These are phyloP conservation scores for Drosophila gaucha DNA, from an alignment of 2,888 invertebrate species.

Conservation along the genomic window DNA sequence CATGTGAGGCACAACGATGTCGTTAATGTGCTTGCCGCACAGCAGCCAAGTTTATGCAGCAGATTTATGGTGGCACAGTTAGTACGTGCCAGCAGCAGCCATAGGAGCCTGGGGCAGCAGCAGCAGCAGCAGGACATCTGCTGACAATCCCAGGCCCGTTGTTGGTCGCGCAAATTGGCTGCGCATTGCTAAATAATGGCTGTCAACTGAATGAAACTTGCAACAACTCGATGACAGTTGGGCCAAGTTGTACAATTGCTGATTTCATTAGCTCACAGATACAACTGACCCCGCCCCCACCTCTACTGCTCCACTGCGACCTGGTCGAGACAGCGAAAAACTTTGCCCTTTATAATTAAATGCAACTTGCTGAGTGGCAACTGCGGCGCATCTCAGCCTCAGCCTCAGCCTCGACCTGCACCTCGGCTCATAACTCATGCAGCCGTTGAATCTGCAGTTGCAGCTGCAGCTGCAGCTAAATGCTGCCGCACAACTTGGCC, in stretches of 20 bases:
- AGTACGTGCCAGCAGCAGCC: conserved; percentile 59
- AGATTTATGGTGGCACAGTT: conserved; percentile 71
- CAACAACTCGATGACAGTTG: conserved; percentile 35
- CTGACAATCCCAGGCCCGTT: conserved; percentile 44
- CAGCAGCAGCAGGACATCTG: conserved; percentile 38
- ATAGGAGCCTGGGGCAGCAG: conserved; percentile 1
- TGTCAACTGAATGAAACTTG: conserved; percentile 42
- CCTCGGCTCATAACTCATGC: conserved; percentile 42
- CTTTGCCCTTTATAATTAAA: conserved; percentile 57
- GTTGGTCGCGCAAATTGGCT: conserved; percentile 46
- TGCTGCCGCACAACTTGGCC: conserved; percentile 12
- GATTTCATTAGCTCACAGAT: conserved; percentile 21
- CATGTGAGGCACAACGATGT: conserved; percentile 45
- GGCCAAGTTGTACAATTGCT: conserved; percentile 30
- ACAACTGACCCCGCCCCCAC: conserved; percentile 6
- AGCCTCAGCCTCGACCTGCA: conserved; percentile 6
- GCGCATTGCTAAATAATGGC: conserved; percentile 46
- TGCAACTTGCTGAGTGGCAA: conserved; percentile 41
- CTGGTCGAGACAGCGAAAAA: conserved; percentile 13
- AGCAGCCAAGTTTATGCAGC: conserved; percentile 66
- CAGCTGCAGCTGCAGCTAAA: conserved; percentile 8
- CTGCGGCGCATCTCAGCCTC: conserved; percentile 14
- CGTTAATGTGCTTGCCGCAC: conserved; percentile 64
- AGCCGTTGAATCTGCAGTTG: conserved; percentile 17
- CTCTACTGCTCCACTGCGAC: neutral